These are phyloP conservation scores for Micrastur ruficollis DNA, from an alignment of 2,797 vertebrate genomes.

Conservation along the genomic window DNA sequence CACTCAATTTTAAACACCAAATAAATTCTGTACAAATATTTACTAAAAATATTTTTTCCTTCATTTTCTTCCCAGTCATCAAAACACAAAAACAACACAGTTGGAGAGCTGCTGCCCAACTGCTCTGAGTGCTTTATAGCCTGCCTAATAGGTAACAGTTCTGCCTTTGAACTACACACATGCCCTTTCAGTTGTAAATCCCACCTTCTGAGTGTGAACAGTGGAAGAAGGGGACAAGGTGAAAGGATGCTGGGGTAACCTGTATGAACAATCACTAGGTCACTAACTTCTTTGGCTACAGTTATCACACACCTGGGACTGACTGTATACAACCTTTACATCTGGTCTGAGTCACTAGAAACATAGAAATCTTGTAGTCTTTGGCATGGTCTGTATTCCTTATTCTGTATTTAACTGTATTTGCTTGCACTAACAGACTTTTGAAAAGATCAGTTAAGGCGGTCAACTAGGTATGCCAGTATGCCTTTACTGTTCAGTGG, in stretches of 20 bases:
- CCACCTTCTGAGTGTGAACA: not conserved
- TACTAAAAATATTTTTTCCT: not conserved
- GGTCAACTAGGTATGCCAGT: not conserved
- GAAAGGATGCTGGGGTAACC: not conserved
- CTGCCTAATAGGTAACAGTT: not conserved
- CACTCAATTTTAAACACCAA: not conserved
- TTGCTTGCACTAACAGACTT: not conserved
- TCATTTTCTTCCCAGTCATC: not conserved
- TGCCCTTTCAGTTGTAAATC: not conserved
- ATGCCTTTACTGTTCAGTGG: not conserved
- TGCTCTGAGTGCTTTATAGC: not conserved
- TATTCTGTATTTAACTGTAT: not conserved
- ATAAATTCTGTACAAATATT: not conserved
- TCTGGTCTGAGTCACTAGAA: not conserved
- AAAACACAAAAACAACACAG: not conserved
- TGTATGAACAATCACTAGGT: not conserved
- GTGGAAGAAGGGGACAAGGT: not conserved
- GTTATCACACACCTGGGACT: not conserved
- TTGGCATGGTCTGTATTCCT: not conserved
- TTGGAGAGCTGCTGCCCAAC: not conserved
- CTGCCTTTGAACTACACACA: not conserved
- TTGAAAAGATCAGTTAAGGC: not conserved
- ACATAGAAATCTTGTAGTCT: not conserved
- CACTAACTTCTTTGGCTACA: not conserved
- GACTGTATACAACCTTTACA: not conserved